Evolutionary conservation across 2,797 vertebrate genomes (phyloP).

Genomic region (Melanotaenia parkinsoni): DNA sequence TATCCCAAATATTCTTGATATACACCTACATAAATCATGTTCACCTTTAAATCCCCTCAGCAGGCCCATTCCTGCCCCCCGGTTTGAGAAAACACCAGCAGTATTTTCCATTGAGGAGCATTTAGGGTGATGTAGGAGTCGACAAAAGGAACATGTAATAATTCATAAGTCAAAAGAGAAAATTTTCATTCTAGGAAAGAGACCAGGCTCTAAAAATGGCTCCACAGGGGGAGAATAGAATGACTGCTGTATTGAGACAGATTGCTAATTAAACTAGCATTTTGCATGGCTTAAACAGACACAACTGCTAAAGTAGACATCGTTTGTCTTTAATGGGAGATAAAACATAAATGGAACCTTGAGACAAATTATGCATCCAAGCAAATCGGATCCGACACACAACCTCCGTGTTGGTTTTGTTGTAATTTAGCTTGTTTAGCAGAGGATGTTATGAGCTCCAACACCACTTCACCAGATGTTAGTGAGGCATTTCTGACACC

Average conservation of each 20-base stretch:
- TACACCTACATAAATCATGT: background rate
- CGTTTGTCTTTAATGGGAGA: constrained; percentile 9
- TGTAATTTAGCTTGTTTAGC: constrained; percentile 51
- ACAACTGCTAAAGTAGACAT: constrained; percentile 2
- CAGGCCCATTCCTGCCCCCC: background rate
- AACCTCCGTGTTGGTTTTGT: constrained; percentile 1
- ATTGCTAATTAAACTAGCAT: background rate
- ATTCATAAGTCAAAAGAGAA: background rate
- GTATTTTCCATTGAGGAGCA: background rate
- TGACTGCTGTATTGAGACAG: background rate
- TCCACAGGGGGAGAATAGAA: background rate
- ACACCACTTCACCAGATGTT: constrained; percentile 65
- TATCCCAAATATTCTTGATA: background rate
- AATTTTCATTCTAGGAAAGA: background rate
- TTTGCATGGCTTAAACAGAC: background rate
- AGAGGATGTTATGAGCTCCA: constrained; percentile 21
- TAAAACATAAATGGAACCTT: constrained; percentile 24
- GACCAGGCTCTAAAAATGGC: background rate
- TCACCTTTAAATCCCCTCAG: background rate
- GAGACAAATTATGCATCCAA: constrained; percentile 41
- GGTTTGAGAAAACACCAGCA: background rate
- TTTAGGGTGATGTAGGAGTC: background rate
- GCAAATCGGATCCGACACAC: constrained; percentile 49
- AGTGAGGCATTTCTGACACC: constrained; percentile 47
- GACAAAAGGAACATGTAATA: background rate